Percentiles rank a stretch among this genome's conserved stretches.
These are phyloP conservation scores for Notodonta dromedarius DNA, from an alignment of 2,888 invertebrate genomes.

Conservation along the genomic window DNA sequence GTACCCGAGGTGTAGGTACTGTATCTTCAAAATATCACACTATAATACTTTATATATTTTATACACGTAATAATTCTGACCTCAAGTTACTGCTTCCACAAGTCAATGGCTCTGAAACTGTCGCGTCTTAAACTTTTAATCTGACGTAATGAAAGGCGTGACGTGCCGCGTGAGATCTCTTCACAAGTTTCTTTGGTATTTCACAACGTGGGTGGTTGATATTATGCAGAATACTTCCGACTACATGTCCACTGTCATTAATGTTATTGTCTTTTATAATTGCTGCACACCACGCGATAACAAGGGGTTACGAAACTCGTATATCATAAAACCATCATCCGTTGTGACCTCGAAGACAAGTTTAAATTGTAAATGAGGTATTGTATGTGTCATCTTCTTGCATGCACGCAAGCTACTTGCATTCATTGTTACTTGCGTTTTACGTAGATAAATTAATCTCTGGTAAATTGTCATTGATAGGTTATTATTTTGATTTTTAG, in stretches of 20 bases:
- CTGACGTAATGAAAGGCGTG: background rate
- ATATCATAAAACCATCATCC: background rate
- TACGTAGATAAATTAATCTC: too few species aligned
- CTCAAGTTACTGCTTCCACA: too few species aligned
- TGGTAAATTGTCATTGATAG: too few species aligned
- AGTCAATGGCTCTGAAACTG: too few species aligned
- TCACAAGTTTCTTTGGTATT: conserved; percentile 6
- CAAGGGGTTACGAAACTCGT: conserved; percentile 22
- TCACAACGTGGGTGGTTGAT: conserved; percentile 10
- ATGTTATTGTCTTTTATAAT: conserved; percentile 27
- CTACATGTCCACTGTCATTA: conserved; percentile 16
- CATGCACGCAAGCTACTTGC: background rate
- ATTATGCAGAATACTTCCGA: conserved; percentile 23
- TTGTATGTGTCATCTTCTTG: background rate
- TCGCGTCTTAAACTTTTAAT: background rate
- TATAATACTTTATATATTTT: too few species aligned
- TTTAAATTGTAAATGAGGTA: background rate
- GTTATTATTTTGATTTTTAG: too few species aligned
- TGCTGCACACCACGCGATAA: conserved; percentile 21
- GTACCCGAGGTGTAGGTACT: too few species aligned
- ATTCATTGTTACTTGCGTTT: background rate
- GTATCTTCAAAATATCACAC: too few species aligned
- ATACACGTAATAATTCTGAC: too few species aligned
- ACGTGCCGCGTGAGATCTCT: conserved; percentile 9
- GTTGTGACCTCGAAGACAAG: background rate